Conservation (phyloP, 2,888 invertebrate genomes). For the Ptychoptera albimana region DNA sequence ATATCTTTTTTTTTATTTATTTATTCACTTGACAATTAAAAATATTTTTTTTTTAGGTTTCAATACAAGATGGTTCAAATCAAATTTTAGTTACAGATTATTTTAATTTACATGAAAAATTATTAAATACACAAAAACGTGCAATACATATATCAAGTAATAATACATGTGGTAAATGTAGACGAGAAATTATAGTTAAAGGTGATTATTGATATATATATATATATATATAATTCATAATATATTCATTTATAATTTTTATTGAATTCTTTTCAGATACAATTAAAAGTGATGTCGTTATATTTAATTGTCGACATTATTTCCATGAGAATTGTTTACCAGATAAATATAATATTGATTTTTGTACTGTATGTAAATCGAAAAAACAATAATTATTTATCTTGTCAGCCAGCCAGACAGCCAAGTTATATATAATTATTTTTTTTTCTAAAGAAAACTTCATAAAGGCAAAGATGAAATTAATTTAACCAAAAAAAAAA, state of each 20-base stretch:
- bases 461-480: no score
- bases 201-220: constrained; percentile 26
- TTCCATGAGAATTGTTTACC: constrained; percentile 78
- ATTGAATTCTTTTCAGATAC: constrained; percentile 13
- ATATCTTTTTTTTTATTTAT: neutral
- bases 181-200: constrained; percentile 55
- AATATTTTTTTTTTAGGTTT: constrained; percentile 37
- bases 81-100: constrained; percentile 83
- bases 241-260: constrained; percentile 2
- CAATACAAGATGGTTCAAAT: constrained; percentile 79
- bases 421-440: no score
- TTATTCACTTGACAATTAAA: no score
- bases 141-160: constrained; percentile 56
- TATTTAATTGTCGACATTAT: constrained; percentile 79
- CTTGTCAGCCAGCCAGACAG: no score
- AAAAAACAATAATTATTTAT: constrained; percentile 6
- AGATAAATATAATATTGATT: constrained; percentile 17
- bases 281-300: constrained; percentile 50
- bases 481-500: no score
- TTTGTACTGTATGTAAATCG: constrained; percentile 13
- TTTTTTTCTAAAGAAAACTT: no score
- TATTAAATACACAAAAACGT: constrained; percentile 59
- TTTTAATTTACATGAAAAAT: constrained; percentile 68
- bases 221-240: constrained; percentile 5
- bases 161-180: constrained; percentile 67